Conservation (phyloP, 2,888 invertebrate species). For the Hirtodrosophila confusa region DNA sequence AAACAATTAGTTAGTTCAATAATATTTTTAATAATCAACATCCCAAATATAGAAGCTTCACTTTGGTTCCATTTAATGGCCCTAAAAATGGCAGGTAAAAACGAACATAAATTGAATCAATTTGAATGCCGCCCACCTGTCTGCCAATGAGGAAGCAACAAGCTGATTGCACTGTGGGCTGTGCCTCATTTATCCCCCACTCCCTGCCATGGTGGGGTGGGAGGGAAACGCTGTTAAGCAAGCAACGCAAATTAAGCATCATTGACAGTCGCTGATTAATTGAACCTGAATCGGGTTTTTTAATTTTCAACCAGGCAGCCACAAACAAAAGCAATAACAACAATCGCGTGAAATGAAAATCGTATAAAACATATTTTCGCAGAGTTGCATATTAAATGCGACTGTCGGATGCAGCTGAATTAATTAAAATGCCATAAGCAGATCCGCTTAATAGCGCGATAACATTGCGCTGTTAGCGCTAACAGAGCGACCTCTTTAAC, state of each 20-base stretch:
- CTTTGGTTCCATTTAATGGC: not conserved
- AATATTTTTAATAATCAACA: too few species aligned
- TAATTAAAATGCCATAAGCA: conserved; percentile 58
- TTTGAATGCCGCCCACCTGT: conserved; percentile 21
- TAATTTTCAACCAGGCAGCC: conserved; percentile 49
- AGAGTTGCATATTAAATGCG: conserved; percentile 63
- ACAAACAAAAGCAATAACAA: conserved; percentile 20
- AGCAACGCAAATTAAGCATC: conserved; percentile 62
- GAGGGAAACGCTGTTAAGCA: conserved; percentile 25
- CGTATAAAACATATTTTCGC: conserved; percentile 45
- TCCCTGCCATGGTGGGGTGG: not conserved
- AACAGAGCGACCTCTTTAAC: conserved; percentile 31
- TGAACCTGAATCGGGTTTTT: conserved; percentile 69
- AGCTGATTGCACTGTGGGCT: conserved; percentile 13
- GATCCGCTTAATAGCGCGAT: conserved; percentile 22
- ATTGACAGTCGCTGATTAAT: conserved; percentile 76
- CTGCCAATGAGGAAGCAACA: conserved; percentile 40
- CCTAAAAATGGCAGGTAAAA: not conserved
- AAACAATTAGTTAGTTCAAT: too few species aligned
- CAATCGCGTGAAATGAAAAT: conserved; percentile 34
- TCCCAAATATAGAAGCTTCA: not conserved
- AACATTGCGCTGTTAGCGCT: conserved; percentile 4
- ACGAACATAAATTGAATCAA: conserved; percentile 14
- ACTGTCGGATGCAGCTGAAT: conserved; percentile 40
- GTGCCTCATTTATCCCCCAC: conserved; percentile 5